These are phyloP conservation scores for Periparus ater DNA, from an alignment of 2,797 vertebrate genomes.

Conservation along the genomic window DNA sequence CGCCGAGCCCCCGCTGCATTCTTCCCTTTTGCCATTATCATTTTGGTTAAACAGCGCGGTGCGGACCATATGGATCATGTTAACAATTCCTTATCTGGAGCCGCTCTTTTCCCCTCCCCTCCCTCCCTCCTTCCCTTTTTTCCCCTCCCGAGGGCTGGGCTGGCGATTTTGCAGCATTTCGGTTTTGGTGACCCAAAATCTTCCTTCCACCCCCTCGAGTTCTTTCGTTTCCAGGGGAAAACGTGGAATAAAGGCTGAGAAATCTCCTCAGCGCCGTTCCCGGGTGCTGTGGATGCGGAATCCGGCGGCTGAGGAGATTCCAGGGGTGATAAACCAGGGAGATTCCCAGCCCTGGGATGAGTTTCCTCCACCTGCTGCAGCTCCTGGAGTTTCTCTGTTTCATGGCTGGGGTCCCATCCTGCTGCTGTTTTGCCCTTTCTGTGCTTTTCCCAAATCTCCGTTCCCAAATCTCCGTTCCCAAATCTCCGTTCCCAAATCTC, in stretches of 20 bases:
- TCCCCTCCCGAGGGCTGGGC: background rate
- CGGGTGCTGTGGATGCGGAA: accelerated
- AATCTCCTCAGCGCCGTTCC: accelerated
- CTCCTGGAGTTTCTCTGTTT: accelerated
- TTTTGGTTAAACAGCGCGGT: constrained; percentile 77
- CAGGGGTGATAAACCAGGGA: no score
- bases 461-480: background rate
- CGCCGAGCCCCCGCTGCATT: constrained; percentile 57
- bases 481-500: background rate
- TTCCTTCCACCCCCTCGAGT: background rate
- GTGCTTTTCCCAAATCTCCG: background rate
- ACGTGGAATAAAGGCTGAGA: accelerated
- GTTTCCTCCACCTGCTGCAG: background rate
- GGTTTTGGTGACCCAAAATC: background rate
- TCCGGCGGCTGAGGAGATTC: accelerated
- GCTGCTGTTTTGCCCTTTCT: accelerated
- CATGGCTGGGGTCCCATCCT: accelerated
- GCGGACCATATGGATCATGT: constrained; percentile 80
- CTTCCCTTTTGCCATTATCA: constrained; percentile 72
- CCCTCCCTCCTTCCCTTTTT: constrained; percentile 2
- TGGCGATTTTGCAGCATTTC: background rate
- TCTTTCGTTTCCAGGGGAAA: background rate
- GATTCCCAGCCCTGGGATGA: background rate
- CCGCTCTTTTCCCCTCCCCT: constrained; percentile 37
- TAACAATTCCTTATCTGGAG: constrained; percentile 71